Evolutionary conservation across 2,113 vertebrate genomes (phyloP).

Genomic region (Microcebus lehilahytsara): DNA sequence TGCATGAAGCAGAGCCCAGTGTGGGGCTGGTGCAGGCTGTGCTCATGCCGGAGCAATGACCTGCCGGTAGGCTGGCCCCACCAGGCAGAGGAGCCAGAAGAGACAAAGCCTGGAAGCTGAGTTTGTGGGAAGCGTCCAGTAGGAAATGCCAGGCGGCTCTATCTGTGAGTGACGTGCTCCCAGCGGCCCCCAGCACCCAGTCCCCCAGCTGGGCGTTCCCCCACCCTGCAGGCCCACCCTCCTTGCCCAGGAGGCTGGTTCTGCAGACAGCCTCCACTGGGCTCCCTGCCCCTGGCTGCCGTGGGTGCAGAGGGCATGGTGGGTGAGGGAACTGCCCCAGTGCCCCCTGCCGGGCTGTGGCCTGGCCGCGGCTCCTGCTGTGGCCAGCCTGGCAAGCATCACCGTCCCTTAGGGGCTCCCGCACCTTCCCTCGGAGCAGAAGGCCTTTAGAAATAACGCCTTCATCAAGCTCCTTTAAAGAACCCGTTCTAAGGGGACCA

Average conservation of each 20-base stretch:
- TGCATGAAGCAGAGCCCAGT: background rate
- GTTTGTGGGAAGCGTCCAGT: background rate
- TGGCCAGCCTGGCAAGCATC: background rate
- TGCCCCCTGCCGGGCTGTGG: background rate
- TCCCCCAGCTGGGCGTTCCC: background rate
- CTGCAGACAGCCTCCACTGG: background rate
- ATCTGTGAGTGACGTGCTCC: background rate
- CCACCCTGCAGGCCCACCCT: too few species aligned
- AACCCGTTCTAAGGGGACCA: background rate
- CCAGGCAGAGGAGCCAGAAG: background rate
- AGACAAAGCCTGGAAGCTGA: background rate
- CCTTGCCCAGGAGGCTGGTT: background rate
- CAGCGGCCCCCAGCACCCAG: background rate
- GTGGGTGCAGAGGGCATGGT: background rate
- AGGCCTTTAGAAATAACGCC: background rate
- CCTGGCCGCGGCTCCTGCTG: background rate
- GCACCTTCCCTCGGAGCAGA: background rate
- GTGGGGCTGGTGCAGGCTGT: background rate
- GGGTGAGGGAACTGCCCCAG: rapidly evolving
- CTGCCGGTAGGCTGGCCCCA: background rate
- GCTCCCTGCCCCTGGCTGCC: background rate
- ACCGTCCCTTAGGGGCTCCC: background rate
- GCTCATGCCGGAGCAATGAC: background rate
- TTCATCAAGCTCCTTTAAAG: background rate
- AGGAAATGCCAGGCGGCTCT: background rate